phyloP scores from a whole-genome alignment of 2,113 vertebrate genomes.

The Ictalurus furcatus region DNA sequence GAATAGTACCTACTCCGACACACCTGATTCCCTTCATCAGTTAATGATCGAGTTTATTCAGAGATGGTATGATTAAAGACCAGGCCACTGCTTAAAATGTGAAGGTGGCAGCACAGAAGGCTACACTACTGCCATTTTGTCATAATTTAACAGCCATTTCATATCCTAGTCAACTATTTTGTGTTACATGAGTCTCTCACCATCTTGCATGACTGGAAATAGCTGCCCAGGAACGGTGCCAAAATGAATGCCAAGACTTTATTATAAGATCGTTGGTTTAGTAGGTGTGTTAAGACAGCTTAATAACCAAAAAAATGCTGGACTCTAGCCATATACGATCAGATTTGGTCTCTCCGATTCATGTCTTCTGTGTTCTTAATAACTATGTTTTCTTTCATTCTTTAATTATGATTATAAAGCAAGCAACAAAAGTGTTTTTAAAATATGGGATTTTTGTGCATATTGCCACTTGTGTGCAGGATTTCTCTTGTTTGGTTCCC shows the following conservation, averaged over 20 bases:
- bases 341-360: not conserved
- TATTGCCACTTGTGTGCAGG: too few species aligned
- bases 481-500: too few species aligned
- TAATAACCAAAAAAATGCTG: not conserved
- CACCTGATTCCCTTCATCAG: not conserved
- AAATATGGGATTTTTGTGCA: too few species aligned
- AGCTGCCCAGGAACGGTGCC: not conserved
- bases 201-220: not conserved
- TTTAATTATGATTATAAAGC: too few species aligned
- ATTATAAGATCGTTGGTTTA: not conserved
- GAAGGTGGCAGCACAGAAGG: not conserved
- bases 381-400: too few species aligned
- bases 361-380: not conserved
- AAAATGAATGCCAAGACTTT: not conserved
- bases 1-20: not conserved
- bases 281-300: not conserved
- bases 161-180: not conserved
- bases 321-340: not conserved
- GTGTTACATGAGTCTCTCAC: not conserved
- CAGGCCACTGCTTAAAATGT: not conserved
- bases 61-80: not conserved
- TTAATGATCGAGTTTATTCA: not conserved
- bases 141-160: not conserved
- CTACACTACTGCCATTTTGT: not conserved
- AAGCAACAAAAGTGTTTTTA: too few species aligned